These are phyloP conservation scores for Edolisoma coerulescens DNA, from an alignment of 2,113 vertebrate species.

Conservation along the genomic window DNA sequence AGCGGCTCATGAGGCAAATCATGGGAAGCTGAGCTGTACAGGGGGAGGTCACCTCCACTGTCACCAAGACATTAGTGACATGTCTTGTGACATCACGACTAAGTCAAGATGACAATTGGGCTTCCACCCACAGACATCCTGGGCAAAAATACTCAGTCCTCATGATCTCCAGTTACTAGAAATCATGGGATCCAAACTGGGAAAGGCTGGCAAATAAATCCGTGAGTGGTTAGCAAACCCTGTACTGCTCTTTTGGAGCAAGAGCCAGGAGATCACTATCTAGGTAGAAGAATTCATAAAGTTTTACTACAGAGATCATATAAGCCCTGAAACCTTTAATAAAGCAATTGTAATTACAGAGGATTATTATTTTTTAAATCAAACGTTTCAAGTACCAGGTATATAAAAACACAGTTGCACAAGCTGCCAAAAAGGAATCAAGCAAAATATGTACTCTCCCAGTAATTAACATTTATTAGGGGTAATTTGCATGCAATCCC, in stretches of 20 bases:
- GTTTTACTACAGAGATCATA: slow-evolving; percentile 2
- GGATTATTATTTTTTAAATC: slow-evolving; percentile 26
- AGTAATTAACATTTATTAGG: slow-evolving; percentile 49
- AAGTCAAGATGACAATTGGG: background rate
- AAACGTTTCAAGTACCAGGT: background rate
- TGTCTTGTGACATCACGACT: no score
- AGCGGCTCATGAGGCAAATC: background rate
- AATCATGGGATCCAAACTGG: background rate
- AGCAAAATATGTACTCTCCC: background rate
- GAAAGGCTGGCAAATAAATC: background rate
- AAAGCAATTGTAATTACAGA: slow-evolving; percentile 41
- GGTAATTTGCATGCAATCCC: slow-evolving; percentile 18
- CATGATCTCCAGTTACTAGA: background rate
- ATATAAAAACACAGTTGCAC: slow-evolving; percentile 5
- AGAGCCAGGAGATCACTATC: slow-evolving; percentile 17
- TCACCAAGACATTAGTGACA: no score
- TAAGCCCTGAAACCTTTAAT: slow-evolving; percentile 50
- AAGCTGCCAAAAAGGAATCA: slow-evolving; percentile 25
- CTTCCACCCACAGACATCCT: background rate
- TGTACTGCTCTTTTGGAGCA: background rate
- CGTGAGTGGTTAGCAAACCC: background rate
- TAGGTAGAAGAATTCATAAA: slow-evolving; percentile 21
- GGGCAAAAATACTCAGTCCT: background rate
- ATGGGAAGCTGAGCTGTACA: background rate
- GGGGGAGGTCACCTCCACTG: background rate